These are phyloP conservation scores for Microtus oregoni DNA, from an alignment of 2,113 vertebrate genomes.

Conservation along the genomic window DNA sequence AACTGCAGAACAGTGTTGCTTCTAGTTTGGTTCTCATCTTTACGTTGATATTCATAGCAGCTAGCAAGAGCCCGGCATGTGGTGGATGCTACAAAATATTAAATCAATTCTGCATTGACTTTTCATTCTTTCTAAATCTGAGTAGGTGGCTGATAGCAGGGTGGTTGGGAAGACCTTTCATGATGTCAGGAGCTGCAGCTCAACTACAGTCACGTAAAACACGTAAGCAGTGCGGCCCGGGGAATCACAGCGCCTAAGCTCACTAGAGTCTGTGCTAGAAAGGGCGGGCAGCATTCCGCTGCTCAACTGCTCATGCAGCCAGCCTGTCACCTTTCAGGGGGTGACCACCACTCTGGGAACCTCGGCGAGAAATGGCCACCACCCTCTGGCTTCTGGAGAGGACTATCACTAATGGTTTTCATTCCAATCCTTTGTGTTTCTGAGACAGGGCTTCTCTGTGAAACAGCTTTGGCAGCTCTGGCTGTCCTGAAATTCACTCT, in stretches of 20 bases:
- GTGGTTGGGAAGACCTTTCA: background rate
- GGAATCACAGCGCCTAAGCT: background rate
- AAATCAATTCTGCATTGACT: slow-evolving; percentile 1
- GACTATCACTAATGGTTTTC: background rate
- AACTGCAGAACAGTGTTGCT: background rate
- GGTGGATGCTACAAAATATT: background rate
- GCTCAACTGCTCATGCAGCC: background rate
- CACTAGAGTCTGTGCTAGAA: background rate
- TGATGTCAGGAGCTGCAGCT: background rate
- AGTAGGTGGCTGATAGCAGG: background rate
- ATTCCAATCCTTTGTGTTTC: background rate
- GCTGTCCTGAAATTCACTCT: background rate
- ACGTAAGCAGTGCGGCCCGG: too few species aligned
- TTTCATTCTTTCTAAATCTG: slow-evolving; percentile 11
- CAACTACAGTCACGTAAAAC: background rate
- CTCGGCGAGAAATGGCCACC: background rate
- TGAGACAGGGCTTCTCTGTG: background rate
- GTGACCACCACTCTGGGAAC: background rate
- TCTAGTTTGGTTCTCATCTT: background rate
- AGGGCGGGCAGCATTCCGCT: background rate
- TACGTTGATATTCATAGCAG: background rate
- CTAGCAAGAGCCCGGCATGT: background rate
- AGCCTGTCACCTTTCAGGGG: background rate
- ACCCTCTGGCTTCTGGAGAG: background rate
- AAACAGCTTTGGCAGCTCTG: background rate